These are phyloP conservation scores for Gobiocypris rarus DNA, from an alignment of 2,113 vertebrate genomes.

Conservation along the genomic window DNA sequence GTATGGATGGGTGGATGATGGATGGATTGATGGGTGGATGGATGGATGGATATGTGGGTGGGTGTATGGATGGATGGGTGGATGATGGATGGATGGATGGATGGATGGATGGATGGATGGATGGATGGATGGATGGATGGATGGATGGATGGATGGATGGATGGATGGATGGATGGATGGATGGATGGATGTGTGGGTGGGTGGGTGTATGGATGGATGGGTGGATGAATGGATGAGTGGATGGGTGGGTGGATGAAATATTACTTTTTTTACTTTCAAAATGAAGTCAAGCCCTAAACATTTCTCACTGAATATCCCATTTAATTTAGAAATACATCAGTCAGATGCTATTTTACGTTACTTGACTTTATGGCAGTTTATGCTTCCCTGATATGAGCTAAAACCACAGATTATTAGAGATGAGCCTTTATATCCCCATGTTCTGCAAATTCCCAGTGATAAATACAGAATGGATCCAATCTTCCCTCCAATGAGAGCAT, in stretches of 20 bases:
- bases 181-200: no score
- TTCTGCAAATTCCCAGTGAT: conserved; percentile 4
- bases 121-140: no score
- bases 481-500: not conserved
- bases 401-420: conserved; percentile 23
- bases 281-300: not conserved
- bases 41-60: no score
- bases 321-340: not conserved
- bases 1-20: no score
- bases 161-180: no score
- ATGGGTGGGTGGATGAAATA: no score
- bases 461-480: conserved; percentile 13
- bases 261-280: not conserved
- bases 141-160: no score
- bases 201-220: no score
- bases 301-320: not conserved
- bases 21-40: no score
- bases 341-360: not conserved
- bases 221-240: fast-evolving
- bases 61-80: no score
- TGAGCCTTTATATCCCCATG: conserved; percentile 26
- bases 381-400: not conserved
- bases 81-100: no score
- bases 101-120: no score
- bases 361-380: not conserved